Conservation (phyloP, 2,113 vertebrate genomes). For the Xenus cinereus region DNA sequence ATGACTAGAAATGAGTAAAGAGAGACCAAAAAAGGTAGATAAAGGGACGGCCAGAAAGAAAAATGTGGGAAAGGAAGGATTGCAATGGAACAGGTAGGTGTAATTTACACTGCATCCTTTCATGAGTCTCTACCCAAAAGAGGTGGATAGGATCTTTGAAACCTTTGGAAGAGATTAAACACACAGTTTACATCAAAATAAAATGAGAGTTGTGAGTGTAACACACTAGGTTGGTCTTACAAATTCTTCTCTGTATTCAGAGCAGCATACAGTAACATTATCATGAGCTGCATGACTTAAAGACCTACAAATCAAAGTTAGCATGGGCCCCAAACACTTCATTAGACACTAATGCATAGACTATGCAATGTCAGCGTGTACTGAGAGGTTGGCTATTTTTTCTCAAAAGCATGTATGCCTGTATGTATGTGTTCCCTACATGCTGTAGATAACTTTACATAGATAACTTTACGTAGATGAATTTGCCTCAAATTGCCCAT, state of each 20-base stretch:
- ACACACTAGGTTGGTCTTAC: background rate
- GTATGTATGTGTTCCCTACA: background rate
- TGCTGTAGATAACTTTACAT: background rate
- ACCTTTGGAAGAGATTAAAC: background rate
- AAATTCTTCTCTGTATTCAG: background rate
- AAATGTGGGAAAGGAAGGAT: background rate
- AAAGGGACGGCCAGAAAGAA: background rate
- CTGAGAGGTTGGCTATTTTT: background rate
- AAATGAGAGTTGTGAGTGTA: background rate
- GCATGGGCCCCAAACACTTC: background rate
- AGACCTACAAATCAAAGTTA: slow-evolving; percentile 7
- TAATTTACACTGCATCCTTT: background rate
- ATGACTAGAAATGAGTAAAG: background rate
- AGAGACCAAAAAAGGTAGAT: background rate
- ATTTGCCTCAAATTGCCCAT: background rate
- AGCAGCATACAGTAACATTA: background rate
- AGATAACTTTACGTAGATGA: background rate
- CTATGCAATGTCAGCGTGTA: background rate
- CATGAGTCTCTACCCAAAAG: background rate
- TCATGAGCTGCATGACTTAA: background rate
- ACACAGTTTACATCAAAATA: background rate
- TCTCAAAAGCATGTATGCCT: background rate
- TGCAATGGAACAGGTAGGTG: background rate
- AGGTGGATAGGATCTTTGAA: background rate
- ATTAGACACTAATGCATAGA: background rate